A percentile compares a stretch with the other conserved stretches of the same genome.
phyloP scores from a whole-genome alignment of 2,888 invertebrate genomes.

The Drosophila birchii region DNA sequence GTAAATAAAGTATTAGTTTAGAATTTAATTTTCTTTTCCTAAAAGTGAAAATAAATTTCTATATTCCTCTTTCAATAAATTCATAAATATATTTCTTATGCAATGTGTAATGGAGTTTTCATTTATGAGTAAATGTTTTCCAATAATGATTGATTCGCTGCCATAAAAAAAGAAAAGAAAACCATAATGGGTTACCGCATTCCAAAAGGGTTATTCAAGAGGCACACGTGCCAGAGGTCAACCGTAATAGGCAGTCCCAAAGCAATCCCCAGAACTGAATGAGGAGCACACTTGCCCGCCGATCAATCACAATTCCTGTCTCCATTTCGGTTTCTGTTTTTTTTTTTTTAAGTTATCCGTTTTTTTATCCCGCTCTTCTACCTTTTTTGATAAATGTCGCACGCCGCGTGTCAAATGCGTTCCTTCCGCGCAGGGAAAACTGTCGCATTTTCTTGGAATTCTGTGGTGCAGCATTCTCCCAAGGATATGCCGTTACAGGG shows the following conservation, averaged over 20 bases:
- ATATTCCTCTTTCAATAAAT: no score
- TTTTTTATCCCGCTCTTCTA: constrained; percentile 13
- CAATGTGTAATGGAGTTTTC: constrained; percentile 31
- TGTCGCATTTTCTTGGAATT: constrained; percentile 73
- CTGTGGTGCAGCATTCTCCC: constrained; percentile 57
- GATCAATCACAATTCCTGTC: constrained; percentile 73
- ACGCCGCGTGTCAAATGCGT: constrained; percentile 71
- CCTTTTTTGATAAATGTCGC: constrained; percentile 75
- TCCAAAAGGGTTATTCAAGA: constrained; percentile 57
- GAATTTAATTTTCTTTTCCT: background rate
- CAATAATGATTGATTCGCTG: constrained; percentile 63
- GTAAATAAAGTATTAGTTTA: background rate
- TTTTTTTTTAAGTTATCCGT: constrained; percentile 24
- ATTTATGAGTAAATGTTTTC: constrained; percentile 50
- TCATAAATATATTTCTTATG: background rate
- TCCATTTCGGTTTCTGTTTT: constrained; percentile 48
- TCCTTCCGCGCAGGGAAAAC: constrained; percentile 52
- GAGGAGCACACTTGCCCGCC: constrained; percentile 53
- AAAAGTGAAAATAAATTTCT: background rate
- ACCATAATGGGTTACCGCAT: constrained; percentile 22
- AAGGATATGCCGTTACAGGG: constrained; percentile 72
- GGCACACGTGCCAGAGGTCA: constrained; percentile 48
- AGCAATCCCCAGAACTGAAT: constrained; percentile 6
- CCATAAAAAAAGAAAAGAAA: constrained; percentile 54
- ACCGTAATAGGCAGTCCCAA: constrained; percentile 21